Evolutionary conservation across 2,797 vertebrate species (phyloP), one percentile per base, ranked within the genome.

Genomic region (Streptopelia turtur): DNA sequence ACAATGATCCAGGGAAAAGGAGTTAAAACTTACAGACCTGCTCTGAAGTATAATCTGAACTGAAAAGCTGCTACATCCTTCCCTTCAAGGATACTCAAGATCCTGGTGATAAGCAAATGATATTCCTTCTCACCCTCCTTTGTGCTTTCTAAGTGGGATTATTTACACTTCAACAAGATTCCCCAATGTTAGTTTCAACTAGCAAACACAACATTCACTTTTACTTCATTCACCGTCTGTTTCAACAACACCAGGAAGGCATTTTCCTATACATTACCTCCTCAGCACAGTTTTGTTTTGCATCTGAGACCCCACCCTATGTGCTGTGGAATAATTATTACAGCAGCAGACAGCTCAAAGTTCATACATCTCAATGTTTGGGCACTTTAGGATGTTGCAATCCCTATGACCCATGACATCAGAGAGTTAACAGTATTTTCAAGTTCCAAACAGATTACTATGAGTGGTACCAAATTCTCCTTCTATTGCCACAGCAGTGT

Each of bases 1-100:
- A 86, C 28, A 94, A 91, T 68, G 69, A 96, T 78, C 87, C 76
- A 86, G 85, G 64, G 91, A 86, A 90, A 94, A 86, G 33, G 85
- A 94, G 88, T 81, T 90, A 85, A 92, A 95, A 92, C 30, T 41
- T 65, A 92, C 64, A 94, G 63, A 81, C 28, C 23, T 33, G 27
- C 77, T 82, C 68, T 68, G 53, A 93, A 92, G 90, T 25, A 92
- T 60, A 91, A 93, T 78, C 87, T 60, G 85, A 95, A 88, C n/a
- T 24, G 64, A 68, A 91, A 92, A 93, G 64, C 75, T 89, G 52
- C 53, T 93, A 87, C 45, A 77, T 70, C 75, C 64, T 81, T 87
- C 75, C 63, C 49, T 88, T 88, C 82, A 94, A 74, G 64, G 79
- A 83, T 91, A 87, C 60, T 91, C 59, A 71, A 89, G 75, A 95